Evolutionary conservation across 2,888 invertebrate species (phyloP).

Genomic region (Rutpela maculata): DNA sequence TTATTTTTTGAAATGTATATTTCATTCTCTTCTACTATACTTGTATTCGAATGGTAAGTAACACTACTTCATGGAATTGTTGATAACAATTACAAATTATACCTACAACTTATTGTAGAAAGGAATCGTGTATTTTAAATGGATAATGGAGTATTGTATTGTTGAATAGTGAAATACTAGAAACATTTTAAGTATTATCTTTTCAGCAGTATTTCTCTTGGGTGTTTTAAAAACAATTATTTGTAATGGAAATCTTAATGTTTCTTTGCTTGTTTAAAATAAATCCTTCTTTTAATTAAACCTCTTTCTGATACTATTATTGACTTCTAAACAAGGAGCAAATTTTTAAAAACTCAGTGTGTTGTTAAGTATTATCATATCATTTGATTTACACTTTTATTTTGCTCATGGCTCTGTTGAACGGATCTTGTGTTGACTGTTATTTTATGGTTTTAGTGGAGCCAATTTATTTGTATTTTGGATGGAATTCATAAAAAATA

Average conservation of each 20-base stretch:
- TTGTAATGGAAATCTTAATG: background rate
- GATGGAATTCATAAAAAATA: too few relatives aligned
- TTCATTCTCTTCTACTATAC: background rate
- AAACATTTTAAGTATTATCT: constrained; percentile 38
- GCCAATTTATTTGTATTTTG: too few relatives aligned
- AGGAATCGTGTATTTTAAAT: constrained; percentile 33
- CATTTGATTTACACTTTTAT: too few relatives aligned
- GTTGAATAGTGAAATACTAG: constrained; percentile 42
- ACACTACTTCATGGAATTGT: constrained; percentile 23
- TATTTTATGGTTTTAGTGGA: too few relatives aligned
- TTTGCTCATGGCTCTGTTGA: too few relatives aligned
- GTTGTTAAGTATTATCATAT: too few relatives aligned
- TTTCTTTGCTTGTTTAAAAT: background rate
- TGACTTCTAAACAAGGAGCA: background rate
- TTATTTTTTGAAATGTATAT: constrained; percentile 8
- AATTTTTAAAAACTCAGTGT: background rate
- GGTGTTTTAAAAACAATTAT: background rate
- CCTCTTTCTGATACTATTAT: background rate
- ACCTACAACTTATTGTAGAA: constrained; percentile 46
- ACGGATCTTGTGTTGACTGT: too few relatives aligned
- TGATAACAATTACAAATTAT: constrained; percentile 4
- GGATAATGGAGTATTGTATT: constrained; percentile 48
- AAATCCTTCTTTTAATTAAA: too few relatives aligned
- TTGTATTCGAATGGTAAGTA: background rate
- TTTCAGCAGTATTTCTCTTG: background rate